These are phyloP conservation scores for Siphlonurus alternatus DNA, from an alignment of 2,888 invertebrate genomes.

Conservation along the genomic window DNA sequence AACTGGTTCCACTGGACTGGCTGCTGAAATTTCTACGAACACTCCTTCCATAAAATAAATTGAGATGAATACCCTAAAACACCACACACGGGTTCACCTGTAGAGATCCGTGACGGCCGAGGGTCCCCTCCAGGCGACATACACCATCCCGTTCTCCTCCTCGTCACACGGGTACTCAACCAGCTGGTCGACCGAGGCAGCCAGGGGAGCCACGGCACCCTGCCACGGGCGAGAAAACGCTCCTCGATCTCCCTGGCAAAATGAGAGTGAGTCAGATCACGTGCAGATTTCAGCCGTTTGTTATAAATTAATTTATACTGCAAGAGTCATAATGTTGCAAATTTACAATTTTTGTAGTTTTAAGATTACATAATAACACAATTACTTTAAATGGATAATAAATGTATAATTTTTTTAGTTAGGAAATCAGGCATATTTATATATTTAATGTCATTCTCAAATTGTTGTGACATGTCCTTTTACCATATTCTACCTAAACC, in stretches of 20 bases:
- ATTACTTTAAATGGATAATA: neutral
- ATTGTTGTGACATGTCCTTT: too few relatives aligned
- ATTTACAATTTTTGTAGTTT: too few relatives aligned
- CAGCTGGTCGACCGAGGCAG: conserved; percentile 35
- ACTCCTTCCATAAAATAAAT: conserved; percentile 4
- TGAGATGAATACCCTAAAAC: neutral
- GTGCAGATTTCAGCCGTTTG: neutral
- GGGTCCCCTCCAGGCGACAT: conserved; percentile 68
- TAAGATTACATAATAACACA: too few relatives aligned
- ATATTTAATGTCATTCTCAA: too few relatives aligned
- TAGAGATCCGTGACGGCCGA: conserved; percentile 35
- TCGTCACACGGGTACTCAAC: conserved; percentile 66
- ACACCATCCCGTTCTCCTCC: conserved; percentile 61
- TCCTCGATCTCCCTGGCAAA: conserved; percentile 30
- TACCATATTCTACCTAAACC: too few relatives aligned
- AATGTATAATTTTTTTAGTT: neutral
- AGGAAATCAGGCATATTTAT: too few relatives aligned
- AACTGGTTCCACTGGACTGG: too few relatives aligned
- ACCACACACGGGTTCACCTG: conserved; percentile 16
- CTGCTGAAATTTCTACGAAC: neutral
- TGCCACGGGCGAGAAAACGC: conserved; percentile 63
- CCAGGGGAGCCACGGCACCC: conserved; percentile 43
- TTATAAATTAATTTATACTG: neutral
- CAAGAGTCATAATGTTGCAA: neutral
- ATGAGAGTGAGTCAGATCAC: too few relatives aligned